These are phyloP conservation scores for Myathropa florea DNA, from an alignment of 2,888 invertebrate species.

Conservation along the genomic window DNA sequence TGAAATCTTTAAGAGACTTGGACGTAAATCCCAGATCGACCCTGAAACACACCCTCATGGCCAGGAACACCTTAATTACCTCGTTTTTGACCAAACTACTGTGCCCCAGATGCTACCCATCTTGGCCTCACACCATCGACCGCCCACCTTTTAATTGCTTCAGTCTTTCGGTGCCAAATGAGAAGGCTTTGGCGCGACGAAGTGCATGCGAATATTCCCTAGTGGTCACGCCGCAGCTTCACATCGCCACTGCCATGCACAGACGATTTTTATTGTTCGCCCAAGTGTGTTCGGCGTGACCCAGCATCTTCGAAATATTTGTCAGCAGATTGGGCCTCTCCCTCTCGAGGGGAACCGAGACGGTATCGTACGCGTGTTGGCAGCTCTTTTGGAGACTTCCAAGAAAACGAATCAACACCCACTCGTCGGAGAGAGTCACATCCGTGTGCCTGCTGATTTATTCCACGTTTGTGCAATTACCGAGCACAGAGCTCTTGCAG, in stretches of 20 bases:
- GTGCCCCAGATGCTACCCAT: no score
- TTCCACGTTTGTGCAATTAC: constrained; percentile 24
- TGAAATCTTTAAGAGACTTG: background rate
- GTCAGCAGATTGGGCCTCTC: no score
- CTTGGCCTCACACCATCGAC: background rate
- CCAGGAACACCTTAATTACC: background rate
- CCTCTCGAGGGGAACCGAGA: background rate
- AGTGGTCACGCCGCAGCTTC: background rate
- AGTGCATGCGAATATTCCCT: background rate
- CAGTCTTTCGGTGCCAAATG: background rate
- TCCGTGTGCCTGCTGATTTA: constrained; percentile 5
- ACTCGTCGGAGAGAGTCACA: background rate
- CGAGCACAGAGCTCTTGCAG: background rate
- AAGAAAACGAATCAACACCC: background rate
- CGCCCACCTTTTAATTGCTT: background rate
- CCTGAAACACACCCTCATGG: background rate
- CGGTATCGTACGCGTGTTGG: background rate
- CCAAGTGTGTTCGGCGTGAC: background rate
- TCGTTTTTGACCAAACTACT: background rate
- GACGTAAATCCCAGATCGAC: background rate
- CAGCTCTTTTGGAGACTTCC: background rate
- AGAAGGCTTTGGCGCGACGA: no score
- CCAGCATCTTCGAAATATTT: background rate
- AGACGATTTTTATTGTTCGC: background rate
- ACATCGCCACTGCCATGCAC: background rate